Evolutionary conservation across 2,797 vertebrate genomes (phyloP), one percentile per base, ranked within the genome.

Genomic region (Sebastes taczanowskii): DNA sequence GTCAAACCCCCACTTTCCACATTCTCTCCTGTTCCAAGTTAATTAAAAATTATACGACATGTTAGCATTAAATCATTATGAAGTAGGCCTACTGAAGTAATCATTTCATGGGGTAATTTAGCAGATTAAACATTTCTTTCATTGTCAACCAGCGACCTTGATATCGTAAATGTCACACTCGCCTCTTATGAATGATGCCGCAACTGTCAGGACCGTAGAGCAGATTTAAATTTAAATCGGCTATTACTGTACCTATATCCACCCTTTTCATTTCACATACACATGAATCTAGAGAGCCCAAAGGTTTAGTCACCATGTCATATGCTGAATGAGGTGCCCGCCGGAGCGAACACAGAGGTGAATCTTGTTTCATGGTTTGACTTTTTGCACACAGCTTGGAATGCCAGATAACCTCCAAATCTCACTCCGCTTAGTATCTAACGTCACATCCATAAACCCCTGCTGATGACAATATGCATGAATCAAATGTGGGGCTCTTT

Each of bases 11-110:
- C 84, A 86, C 77, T 67, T 18, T 71, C 58, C 77, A 73, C 58
- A 60, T 76, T 82, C 73, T 70, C 62, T 82, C 66, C 86, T 76
- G 59, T 68, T 90, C 78, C 77, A 89, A 93, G 90, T 93, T 95
- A 95, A 96, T 96, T 95, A 94, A 92, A 93, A 95, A 93, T 94
- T 77, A 93, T 94, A 89, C 80, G 88, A 85, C 90, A 89, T 92
- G 88, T 94, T 94, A 89, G 84, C 90, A 91, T 92, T 95, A 94
- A 94, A 94, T 95, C 91, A 91, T 85, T 86, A 85, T 89, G 84
- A 89, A 93, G 86, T 84, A 87, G 80, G 59, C 66, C 77, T 87
- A 83, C 81, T 88, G 83, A 87, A 90, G 86, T 92, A 86, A 92
- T 95, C 71, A 89, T 91, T 94, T 89, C 80, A 59, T 82, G 71